These are phyloP conservation scores for Adineta ricciae DNA, from an alignment of 2,888 invertebrate genomes.

Conservation along the genomic window DNA sequence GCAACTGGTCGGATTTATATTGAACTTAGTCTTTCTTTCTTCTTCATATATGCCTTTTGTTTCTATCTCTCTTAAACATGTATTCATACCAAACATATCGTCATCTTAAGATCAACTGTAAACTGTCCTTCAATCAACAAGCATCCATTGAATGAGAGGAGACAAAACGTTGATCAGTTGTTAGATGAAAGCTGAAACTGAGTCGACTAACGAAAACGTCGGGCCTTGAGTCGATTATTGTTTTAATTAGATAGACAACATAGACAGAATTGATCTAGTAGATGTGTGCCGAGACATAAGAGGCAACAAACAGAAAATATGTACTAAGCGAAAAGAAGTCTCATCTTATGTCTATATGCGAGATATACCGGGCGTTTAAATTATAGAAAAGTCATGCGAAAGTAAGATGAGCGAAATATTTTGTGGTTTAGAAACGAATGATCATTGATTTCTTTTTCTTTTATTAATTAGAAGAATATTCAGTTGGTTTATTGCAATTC, in stretches of 20 bases:
- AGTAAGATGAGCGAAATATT: not conserved
- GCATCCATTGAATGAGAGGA: not conserved
- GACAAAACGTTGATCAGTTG: not conserved
- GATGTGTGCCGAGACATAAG: not conserved
- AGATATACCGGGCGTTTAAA: not conserved
- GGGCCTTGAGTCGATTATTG: not conserved
- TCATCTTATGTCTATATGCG: not conserved
- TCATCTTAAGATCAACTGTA: slow-evolving; percentile 12
- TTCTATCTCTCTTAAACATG: not conserved
- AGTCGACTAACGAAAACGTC: not conserved
- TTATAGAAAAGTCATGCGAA: not conserved
- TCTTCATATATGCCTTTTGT: not conserved
- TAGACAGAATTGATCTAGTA: not conserved
- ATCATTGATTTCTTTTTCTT: no score
- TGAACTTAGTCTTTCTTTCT: slow-evolving; percentile 1
- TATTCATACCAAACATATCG: not conserved
- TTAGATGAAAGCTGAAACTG: slow-evolving; percentile 1
- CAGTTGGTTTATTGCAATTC: not conserved
- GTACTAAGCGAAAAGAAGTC: not conserved
- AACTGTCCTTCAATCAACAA: slow-evolving; percentile 15
- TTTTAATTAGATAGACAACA: slow-evolving; percentile 9
- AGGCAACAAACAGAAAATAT: not conserved
- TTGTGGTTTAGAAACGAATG: no score
- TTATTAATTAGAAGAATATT: not conserved
- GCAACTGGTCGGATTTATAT: slow-evolving; percentile 13